Base-by-base conservation (phyloP, 2,797 vertebrate genomes). In the Scolopax bukidnonensis region DNA sequence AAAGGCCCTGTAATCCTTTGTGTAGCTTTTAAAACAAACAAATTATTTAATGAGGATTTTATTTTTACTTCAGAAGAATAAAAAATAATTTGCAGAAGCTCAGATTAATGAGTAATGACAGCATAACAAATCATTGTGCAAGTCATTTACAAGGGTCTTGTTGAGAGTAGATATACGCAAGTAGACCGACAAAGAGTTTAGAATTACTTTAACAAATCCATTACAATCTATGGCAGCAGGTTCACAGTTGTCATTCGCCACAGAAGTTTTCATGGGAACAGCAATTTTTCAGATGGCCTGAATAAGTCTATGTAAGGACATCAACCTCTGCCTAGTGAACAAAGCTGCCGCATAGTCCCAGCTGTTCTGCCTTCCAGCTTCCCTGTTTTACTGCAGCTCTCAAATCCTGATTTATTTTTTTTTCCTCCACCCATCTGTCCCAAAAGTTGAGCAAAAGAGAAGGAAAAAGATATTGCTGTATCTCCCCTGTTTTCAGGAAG, bases 11-110 rank as follows among this genome's bases (percentile, higher is more conserved):
- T 92, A 95, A 96, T 95, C 94, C 90, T 95, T 91, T 82, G 83
- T 93, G 85, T 80, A 91, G 71, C 87, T 77, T 90, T 95, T 89
- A 91, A 96, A 96, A 93, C 87, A 95, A 97, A 95, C 93, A 95
- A 90, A 95, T 79, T 88, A 56, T 80, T 94, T 94, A 96, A 96
- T 93, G 67, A 84, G 70, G 63, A 79, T 82, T 96, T 95, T 92
- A 77, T 88, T 96, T 96, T 92, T 91, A 74, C 85, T 94, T 95
- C 78, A 83, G 91, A 94, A 94, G 85, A 92, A 84, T 67, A 87
- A 95, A 95, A 95, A 95, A 90, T 95, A 36, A 71, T 95, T 95
- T 94, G 80, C 88, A 91, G 89, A 84, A 91, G 77, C 87, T 95
- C 94, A 94, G 83, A 94, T 91, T 95, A 96, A 95, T 54, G 43